Conservation (phyloP, 2,113 vertebrate species). For the Pao palembangensis region DNA sequence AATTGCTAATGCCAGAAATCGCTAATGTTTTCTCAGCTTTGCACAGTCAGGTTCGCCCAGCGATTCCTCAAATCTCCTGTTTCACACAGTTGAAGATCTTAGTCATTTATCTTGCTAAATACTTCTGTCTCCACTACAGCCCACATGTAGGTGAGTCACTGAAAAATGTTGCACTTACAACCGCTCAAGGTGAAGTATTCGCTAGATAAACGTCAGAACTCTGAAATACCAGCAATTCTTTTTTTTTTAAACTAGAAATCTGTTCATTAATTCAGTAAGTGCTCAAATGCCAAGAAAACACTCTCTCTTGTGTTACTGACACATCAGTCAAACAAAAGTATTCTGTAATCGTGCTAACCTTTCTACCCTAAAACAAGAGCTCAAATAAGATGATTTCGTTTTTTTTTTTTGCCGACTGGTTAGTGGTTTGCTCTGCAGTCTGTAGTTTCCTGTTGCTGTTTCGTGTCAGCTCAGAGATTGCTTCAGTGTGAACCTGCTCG, state of each 20-base stretch:
- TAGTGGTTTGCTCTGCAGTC: background rate
- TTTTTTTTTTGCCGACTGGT: background rate
- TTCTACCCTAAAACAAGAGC: background rate
- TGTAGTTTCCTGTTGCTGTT: slow-evolving; percentile 1
- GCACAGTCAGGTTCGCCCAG: background rate
- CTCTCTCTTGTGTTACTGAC: too few species aligned
- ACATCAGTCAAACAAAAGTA: too few species aligned
- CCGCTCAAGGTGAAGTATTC: slow-evolving; percentile 17
- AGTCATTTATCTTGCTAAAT: slow-evolving; percentile 13
- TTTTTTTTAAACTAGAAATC: background rate
- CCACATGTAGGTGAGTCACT: slow-evolving; percentile 8
- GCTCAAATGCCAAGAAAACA: too few species aligned
- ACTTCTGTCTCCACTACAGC: background rate
- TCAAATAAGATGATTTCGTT: background rate
- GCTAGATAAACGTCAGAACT: background rate
- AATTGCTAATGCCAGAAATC: slow-evolving; percentile 12
- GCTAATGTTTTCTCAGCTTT: slow-evolving; percentile 1
- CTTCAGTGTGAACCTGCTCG: slow-evolving; percentile 28
- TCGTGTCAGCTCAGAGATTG: background rate
- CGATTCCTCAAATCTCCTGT: background rate
- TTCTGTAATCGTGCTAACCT: background rate
- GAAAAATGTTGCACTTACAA: background rate
- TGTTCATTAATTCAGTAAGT: too few species aligned
- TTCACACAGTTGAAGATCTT: slow-evolving; percentile 1
- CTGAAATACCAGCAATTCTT: background rate